Evolutionary conservation across 2,797 vertebrate species (phyloP), one percentile per base, ranked within the genome.

Genomic region (Coccyzus lansbergi): DNA sequence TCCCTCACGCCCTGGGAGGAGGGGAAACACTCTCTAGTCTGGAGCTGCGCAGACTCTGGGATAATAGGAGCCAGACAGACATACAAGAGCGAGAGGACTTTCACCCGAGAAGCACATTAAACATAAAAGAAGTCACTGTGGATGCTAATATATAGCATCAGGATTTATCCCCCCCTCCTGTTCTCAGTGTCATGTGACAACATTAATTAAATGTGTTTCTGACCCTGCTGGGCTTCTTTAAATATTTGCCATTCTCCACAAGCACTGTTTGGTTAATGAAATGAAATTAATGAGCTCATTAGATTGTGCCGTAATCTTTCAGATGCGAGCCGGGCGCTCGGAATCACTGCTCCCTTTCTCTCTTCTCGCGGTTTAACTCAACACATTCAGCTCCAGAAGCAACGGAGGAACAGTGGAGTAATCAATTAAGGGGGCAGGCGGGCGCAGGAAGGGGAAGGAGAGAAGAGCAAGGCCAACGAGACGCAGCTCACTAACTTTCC

Each of bases 231-330:
- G 5, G 92, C 96, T 97, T 97, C 94, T 97, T 97, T 96, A 97
- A 97, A 97, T 97, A 97, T 97, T 97, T 97, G 96, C 96, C 94
- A 90, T 97, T 97, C 95, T 97, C 94, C 92, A 95, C 95, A 86
- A 96, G 95, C 84, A 80, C 90, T 97, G 95, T 97, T 97, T 97
- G 96, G 96, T 96, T 97, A 97, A 97, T 97, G 95, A 96, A 97
- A 97, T 96, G 95, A 97, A 97, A 97, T 97, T 97, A 97, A 97
- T 96, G 96, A 97, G 97, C 96, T 97, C 95, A 96, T 97, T 97
- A 97, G 95, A 93, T 96, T 93, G 92, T 88, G 94, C 94, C 6
- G 88, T 96, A 96, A 97, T 97, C 95, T 96, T 93, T 97, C 92
- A 93, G 95, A 97, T 67, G 90, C 3, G 8, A 96, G 94, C 74